These are phyloP conservation scores for Dryas iulia DNA, from an alignment of 1,140 invertebrate species.

Conservation along the genomic window DNA sequence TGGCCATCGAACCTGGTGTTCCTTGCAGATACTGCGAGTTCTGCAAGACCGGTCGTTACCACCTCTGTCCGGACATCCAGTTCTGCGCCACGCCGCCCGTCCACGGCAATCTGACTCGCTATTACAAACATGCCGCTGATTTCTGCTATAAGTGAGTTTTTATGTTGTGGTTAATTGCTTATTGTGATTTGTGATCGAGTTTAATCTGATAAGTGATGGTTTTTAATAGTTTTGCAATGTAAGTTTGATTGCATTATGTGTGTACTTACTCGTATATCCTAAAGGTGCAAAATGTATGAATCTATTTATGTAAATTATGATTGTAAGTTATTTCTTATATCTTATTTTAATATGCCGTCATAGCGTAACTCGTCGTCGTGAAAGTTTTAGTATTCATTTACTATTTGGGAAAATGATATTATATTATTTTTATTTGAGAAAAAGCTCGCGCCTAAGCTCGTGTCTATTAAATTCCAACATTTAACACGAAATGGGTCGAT, in stretches of 20 bases:
- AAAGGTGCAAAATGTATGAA: too few species aligned
- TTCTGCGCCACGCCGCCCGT: slow-evolving; percentile 96
- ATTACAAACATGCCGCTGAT: slow-evolving; percentile 94
- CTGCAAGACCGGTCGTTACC: slow-evolving; percentile 94
- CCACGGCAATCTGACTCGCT: slow-evolving; percentile 92
- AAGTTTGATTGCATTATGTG: not conserved
- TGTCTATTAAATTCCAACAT: too few species aligned
- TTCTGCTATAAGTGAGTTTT: slow-evolving; percentile 93
- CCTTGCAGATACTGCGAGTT: slow-evolving; percentile 91
- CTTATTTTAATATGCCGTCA: too few species aligned
- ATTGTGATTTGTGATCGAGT: not conserved
- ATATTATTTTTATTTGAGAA: too few species aligned
- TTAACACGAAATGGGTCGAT: too few species aligned
- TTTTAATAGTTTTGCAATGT: not conserved
- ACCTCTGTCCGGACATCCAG: slow-evolving; percentile 91
- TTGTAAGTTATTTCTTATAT: too few species aligned
- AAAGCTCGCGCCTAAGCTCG: too few species aligned
- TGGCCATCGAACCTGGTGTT: slow-evolving; percentile 96
- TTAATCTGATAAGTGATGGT: not conserved
- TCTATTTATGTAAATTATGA: too few species aligned
- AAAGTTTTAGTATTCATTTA: too few species aligned
- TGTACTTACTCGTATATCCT: too few species aligned
- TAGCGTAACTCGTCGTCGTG: too few species aligned
- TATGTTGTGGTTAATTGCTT: not conserved
- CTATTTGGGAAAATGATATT: too few species aligned